Evolutionary conservation across 2,113 vertebrate species (phyloP), one percentile per base, ranked within the genome.

Genomic region (Natator depressus): DNA sequence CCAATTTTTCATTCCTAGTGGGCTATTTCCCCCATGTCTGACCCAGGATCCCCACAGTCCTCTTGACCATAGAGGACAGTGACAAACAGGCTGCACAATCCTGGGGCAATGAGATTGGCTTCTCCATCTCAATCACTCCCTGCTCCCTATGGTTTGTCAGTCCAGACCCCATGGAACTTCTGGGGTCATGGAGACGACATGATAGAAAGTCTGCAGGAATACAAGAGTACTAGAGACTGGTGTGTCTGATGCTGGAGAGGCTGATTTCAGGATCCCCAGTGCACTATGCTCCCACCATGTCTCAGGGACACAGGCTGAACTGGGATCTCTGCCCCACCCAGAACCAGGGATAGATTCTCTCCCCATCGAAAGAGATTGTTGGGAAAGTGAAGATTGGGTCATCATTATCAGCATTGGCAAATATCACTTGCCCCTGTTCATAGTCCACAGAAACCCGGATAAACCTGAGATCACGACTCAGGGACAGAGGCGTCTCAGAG

Each of bases 381-480:
- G 94, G 90, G 82, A 92, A 97, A 1, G 85, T 91, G 82, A 90
- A 97, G 92, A 97, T 87, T 42, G 95, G 94, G 0, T 89, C 94
- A 6, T 93, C 38, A 90, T 87, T 90, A 88, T 76, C 89, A 51
- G 80, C 90, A 84, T 97, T 84, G 51, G 95, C 97, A 95, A 97
- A 97, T 75, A 96, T 92, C 4, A 97, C 62, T 9, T 94, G 75
- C 8, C 93, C 95, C 2, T 72, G 88, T 11, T 94, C 96, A 1
- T 85, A 93, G 93, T 98, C 96, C 89, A 98, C 87, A 62, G 91
- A 97, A 31, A 98, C 1, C 1, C 85, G 93, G 8, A 97, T 89
- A 0, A 50, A 89, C 42, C 4, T 27, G 1, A 95, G 93, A 13
- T 1, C 19, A 31, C 80, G 94, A 29, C 82, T 91, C 76, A 98